Evolutionary conservation across 2,797 vertebrate species (phyloP).

Genomic region (Carapus acus): DNA sequence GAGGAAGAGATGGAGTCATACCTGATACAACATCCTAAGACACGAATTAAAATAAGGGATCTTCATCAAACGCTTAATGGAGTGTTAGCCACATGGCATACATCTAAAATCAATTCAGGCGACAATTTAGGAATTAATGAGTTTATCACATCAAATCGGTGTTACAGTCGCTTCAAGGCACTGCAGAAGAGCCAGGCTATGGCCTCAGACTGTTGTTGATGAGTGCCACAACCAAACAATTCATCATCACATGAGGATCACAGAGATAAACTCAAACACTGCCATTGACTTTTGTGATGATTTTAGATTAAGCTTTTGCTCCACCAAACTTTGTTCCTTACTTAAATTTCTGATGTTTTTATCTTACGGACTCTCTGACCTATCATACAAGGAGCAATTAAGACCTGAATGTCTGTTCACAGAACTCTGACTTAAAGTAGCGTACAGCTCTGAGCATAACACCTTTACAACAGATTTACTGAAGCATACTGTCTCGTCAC

Average conservation of each 20-base stretch:
- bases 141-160: not conserved
- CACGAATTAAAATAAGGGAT: not conserved
- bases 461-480: constrained; percentile 4
- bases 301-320: no score
- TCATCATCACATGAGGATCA: no score
- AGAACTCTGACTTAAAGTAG: constrained; percentile 5
- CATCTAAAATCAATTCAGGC: not conserved
- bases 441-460: constrained; percentile 1
- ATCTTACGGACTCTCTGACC: no score
- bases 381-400: not conserved
- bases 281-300: no score
- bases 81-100: not conserved
- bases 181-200: no score
- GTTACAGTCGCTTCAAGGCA: not conserved
- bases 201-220: no score
- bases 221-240: no score
- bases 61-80: not conserved
- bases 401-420: constrained; percentile 29
- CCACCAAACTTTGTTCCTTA: no score
- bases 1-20: no score
- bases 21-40: not conserved
- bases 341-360: no score
- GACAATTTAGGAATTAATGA: not conserved
- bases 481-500: constrained; percentile 1
- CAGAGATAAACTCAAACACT: no score